phyloP scores from a whole-genome alignment of 2,113 vertebrate species.

The Lepus timidus region DNA sequence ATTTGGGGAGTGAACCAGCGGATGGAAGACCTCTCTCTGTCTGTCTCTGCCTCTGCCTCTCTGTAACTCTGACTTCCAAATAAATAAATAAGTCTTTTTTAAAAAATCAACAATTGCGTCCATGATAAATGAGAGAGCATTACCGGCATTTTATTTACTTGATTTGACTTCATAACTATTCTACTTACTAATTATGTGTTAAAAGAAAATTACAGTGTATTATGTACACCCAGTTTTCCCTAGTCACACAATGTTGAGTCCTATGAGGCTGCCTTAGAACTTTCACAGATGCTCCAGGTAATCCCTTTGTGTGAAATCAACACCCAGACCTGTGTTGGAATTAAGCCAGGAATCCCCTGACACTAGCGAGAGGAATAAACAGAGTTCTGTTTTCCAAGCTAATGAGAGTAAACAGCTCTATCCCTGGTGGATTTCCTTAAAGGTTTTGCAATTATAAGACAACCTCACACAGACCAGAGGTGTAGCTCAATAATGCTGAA shows the following conservation, averaged over 20 bases:
- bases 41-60: no score
- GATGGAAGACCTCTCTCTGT: no score
- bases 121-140: conserved; percentile 4
- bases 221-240: conserved; percentile 64
- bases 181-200: conserved; percentile 50
- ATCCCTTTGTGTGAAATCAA: conserved; percentile 80
- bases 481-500: conserved; percentile 50
- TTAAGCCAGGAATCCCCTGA: conserved; percentile 72
- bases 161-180: conserved; percentile 52
- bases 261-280: conserved; percentile 69
- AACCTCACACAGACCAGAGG: conserved; percentile 60
- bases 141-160: conserved; percentile 58
- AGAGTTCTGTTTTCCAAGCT: conserved; percentile 75
- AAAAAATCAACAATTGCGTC: not conserved
- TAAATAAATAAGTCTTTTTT: no score
- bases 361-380: conserved; percentile 74
- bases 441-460: conserved; percentile 58
- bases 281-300: conserved; percentile 61
- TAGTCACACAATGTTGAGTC: conserved; percentile 66
- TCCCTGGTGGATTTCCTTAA: conserved; percentile 54
- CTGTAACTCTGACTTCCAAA: no score
- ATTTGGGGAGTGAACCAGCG: no score
- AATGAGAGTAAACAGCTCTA: conserved; percentile 75
- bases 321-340: conserved; percentile 75
- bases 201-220: conserved; percentile 70